Evolutionary conservation across 2,113 vertebrate genomes (phyloP).

Genomic region (Apistogramma diplotaenia): DNA sequence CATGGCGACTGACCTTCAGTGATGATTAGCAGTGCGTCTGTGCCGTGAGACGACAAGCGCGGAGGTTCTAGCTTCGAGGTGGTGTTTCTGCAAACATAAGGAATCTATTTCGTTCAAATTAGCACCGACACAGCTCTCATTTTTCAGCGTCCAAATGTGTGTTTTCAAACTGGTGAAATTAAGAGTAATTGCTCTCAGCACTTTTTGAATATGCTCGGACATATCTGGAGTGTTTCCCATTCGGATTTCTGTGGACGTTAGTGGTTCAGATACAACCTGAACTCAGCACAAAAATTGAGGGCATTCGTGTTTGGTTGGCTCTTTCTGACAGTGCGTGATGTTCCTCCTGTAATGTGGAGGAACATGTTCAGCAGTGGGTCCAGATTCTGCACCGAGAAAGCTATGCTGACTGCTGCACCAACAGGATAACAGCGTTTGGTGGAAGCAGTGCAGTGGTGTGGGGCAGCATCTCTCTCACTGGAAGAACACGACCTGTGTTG

Average conservation of each 20-base stretch:
- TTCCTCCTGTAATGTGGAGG: too few relatives aligned
- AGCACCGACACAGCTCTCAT: slow-evolving; percentile 37
- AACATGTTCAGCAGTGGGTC: too few relatives aligned
- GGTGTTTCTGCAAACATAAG: slow-evolving; percentile 52
- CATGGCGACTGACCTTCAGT: slow-evolving; percentile 26
- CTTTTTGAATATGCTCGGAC: slow-evolving; percentile 28
- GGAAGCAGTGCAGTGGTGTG: too few relatives aligned
- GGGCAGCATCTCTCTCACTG: too few relatives aligned
- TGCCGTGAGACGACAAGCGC: slow-evolving; percentile 24
- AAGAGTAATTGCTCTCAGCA: slow-evolving; percentile 53
- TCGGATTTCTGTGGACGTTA: background rate
- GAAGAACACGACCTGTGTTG: too few relatives aligned
- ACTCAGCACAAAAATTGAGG: too few relatives aligned
- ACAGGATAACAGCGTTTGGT: too few relatives aligned
- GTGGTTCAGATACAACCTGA: background rate
- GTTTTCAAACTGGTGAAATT: slow-evolving; percentile 44
- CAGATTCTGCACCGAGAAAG: too few relatives aligned
- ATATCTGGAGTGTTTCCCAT: slow-evolving; percentile 31
- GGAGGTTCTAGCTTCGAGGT: slow-evolving; percentile 20
- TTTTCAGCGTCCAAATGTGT: slow-evolving; percentile 19
- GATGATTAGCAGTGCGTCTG: slow-evolving; percentile 33
- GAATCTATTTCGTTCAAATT: slow-evolving; percentile 70
- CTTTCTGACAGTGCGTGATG: too few relatives aligned
- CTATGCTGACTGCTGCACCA: too few relatives aligned
- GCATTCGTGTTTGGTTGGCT: too few relatives aligned